Conservation (phyloP, 2,113 vertebrate genomes). For the Pangasianodon gigas region DNA sequence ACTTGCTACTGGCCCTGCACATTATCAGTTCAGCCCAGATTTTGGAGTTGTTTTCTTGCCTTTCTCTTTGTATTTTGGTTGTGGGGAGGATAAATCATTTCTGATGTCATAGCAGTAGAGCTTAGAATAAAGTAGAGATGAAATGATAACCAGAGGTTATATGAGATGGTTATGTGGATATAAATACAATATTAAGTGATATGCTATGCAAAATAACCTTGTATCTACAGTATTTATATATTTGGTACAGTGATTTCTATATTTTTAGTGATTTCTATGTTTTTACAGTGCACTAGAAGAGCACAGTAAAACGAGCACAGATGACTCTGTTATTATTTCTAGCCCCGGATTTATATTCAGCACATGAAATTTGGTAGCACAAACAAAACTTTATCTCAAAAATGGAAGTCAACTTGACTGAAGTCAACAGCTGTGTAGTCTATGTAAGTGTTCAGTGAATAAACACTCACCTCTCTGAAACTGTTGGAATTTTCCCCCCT, state of each 20-base stretch:
- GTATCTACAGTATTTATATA: background rate
- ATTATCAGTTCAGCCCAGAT: conserved; percentile 54
- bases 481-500: background rate
- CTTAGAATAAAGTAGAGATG: background rate
- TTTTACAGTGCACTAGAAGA: background rate
- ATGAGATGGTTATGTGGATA: background rate
- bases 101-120: background rate
- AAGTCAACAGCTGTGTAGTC: conserved; percentile 7
- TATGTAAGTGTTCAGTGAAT: background rate
- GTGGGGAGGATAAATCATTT: conserved; percentile 31
- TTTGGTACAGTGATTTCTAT: background rate
- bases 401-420: background rate
- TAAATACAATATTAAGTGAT: background rate
- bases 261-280: background rate
- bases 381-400: conserved; percentile 25
- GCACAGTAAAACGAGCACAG: background rate
- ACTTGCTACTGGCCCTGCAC: conserved; percentile 45
- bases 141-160: background rate
- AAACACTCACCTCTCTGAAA: background rate
- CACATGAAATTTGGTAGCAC: background rate
- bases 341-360: background rate
- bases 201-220: background rate
- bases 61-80: conserved; percentile 4
- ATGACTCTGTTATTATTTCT: background rate
- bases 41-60: conserved; percentile 40